Percentiles rank a stretch among this genome's conserved stretches.
phyloP scores from a whole-genome alignment of 2,113 vertebrate species.

The Panurus biarmicus region DNA sequence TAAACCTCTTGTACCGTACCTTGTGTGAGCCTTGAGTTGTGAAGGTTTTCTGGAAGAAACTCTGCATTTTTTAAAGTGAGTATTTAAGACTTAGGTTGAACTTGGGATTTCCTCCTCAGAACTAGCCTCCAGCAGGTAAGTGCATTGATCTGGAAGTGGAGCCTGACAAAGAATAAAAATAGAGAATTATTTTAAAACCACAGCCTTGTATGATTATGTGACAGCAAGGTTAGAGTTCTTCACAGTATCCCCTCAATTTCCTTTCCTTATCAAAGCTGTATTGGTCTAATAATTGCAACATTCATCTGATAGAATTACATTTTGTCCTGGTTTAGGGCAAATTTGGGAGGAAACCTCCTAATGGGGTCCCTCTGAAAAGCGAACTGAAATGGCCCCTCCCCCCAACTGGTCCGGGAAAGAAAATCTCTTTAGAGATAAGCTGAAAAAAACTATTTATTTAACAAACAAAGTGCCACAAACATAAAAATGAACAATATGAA shows the following conservation, averaged over 20 bases:
- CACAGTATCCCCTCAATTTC: not conserved
- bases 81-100: not conserved
- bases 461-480: no score
- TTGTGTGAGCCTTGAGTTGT: not conserved
- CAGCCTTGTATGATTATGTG: not conserved
- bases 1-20: not conserved
- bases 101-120: not conserved
- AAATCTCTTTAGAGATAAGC: no score
- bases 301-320: not conserved
- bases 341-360: no score
- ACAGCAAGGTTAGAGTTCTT: not conserved
- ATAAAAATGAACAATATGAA: no score
- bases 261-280: not conserved
- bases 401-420: no score
- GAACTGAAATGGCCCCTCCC: no score
- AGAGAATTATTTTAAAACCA: not conserved
- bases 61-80: not conserved
- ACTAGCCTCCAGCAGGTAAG: not conserved
- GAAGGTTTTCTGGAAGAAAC: not conserved
- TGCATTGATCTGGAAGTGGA: not conserved
- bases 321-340: no score
- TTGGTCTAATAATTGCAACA: not conserved
- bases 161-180: not conserved
- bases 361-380: no score
- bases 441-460: no score